Base-by-base conservation (phyloP, 2,797 vertebrate genomes). In the Moxostoma hubbsi region DNA sequence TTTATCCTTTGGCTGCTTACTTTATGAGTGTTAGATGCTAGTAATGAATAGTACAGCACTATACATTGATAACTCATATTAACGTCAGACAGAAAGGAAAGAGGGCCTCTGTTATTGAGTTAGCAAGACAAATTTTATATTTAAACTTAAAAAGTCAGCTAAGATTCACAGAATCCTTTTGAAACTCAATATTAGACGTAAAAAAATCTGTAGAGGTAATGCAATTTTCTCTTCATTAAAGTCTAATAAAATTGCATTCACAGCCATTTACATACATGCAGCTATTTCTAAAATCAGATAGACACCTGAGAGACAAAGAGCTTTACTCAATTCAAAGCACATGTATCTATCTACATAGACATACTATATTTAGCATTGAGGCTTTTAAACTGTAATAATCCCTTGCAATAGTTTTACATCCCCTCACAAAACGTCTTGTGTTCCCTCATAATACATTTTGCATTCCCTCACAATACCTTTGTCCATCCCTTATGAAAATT, bases 141-240 rank as follows among this genome's bases (percentile, higher is more conserved):
- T 11, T 50, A 15, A 45, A 64, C 24, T 12, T 45, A 13, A 16
- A n/a, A n/a, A n/a, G 5, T 36, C 50, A 46, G 50, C 9, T 54
- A 36, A 64, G 54, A 75, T 64, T 64, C 49, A 53, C 59, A 18
- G 15, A 9, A 24, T 24, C 16, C 12, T 59, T 72, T 49, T 0
- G 49, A 49, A 47, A 59, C 36, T 1, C 11, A 36, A 36, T 36
- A 1, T 9, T 9, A 6, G 7, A 15, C 54, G 50, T 73, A 53
- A 73, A 51, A 36, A 15, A 62, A 62, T 64, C 49, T 64, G 4
- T 6, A 45, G 36, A 16, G 7, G 12, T 57, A 65, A 75, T 65
- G 9, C 45, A 57, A 64, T 55, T 8, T 57, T 75, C 43, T 75
- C 9, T 63, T 68, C 49, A 68, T 53, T 68, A 36, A 53, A 24